Evolutionary conservation across 1,140 invertebrate species (phyloP), one percentile per base, ranked within the genome.

Genomic region (Diorhabda carinulata): DNA sequence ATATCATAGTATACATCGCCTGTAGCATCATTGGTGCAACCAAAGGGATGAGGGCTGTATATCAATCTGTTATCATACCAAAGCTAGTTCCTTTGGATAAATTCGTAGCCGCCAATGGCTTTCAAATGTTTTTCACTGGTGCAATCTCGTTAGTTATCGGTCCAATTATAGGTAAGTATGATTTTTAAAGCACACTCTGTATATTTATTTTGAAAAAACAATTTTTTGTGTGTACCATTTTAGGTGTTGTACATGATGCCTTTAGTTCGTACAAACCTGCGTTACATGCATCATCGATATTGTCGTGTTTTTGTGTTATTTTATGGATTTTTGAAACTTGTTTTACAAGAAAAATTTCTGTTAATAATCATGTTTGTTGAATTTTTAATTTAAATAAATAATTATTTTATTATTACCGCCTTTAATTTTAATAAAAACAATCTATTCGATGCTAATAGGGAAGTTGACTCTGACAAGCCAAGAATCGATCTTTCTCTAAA

Each of bases 61-160:
- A 76, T 67, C 79, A 81, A 68, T 78, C 81, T 2, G 76, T 84
- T 3, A 80, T 84, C 9, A 77, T 84, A 40, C 82, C 83, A 5
- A 79, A 81, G 65, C 78, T 80, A 70, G 81, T 83, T 7, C 76
- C 80, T 42, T 72, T 85, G 4, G 83, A 86, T 8, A 84, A 81
- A 73, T 70, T 87, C 3, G 77, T 85, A 4, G 81, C 83, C 10
- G 86, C 85, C 3, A 82, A 77, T 64, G 84, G 84, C 4, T 75
- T 86, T 42, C 80, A 81, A 67, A 83, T 84, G 79, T 73, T 83
- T 4, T 78, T 80, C 58, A 83, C 82, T 68, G 84, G 84, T 10
- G 68, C 80, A 43, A 64, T 82, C 3, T 82, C 82, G 3, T 72
- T 83, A 10, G 63, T 72, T 3, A 64, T 83, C 41, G 83, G 83